Base-by-base conservation (phyloP, 2,888 invertebrate species). In the Aromia moschata region DNA sequence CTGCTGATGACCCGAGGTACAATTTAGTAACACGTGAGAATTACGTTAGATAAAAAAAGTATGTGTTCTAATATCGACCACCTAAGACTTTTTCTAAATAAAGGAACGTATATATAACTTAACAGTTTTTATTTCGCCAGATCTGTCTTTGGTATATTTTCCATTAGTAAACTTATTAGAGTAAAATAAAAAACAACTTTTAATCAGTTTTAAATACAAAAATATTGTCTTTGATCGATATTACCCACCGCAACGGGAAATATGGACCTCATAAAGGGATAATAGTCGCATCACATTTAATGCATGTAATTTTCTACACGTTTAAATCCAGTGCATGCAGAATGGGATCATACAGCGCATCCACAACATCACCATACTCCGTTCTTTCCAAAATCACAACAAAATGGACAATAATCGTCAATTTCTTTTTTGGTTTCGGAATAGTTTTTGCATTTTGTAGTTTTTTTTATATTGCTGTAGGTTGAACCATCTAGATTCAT, bases 11-110 rank as follows among this genome's bases (percentile, higher is more conserved):
- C n/a, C n/a, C n/a, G n/a, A n/a, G n/a, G n/a, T n/a, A n/a, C n/a
- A n/a, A n/a, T n/a, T n/a, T n/a, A n/a, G n/a, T n/a, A n/a, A n/a
- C n/a, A n/a, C n/a, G n/a, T n/a, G n/a, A n/a, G n/a, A n/a, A n/a
- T n/a, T n/a, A n/a, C n/a, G n/a, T n/a, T n/a, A n/a, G n/a, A n/a
- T n/a, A n/a, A n/a, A n/a, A n/a, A n/a, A n/a, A n/a, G n/a, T n/a
- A 38, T 72, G 71, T 4, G 18, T 25, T 25, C 25, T 25, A 25
- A 25, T 25, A 25, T 25, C 25, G 25, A 25, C 25, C 25, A 25
- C 25, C 25, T 25, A 25, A 25, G 25, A 25, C 25, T 25, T 25
- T 25, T 25, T 25, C 25, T 25, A 25, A 9, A 25, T 25, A 25
- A 25, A 25, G 9, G 4, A 25, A 25, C 5, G 9, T 5, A 25